phyloP scores from a whole-genome alignment of 2,113 vertebrate genomes.

The Campylomormyrus numenius region DNA sequence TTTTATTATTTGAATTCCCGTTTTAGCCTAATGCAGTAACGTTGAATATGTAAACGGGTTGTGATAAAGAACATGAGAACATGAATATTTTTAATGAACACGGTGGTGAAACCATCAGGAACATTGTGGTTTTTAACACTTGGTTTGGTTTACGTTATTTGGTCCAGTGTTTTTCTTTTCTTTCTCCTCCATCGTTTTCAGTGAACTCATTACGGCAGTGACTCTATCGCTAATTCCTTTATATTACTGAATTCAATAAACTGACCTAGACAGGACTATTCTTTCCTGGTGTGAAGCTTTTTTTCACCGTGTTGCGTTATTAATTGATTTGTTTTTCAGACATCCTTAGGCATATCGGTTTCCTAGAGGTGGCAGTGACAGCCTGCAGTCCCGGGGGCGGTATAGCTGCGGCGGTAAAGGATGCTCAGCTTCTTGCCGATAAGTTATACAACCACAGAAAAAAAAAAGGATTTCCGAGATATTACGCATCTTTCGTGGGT shows the following conservation, averaged over 20 bases:
- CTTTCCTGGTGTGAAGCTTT: not conserved
- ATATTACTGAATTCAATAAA: not conserved
- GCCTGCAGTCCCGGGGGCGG: not conserved
- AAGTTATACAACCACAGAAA: not conserved
- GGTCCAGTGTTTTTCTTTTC: not conserved
- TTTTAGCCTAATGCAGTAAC: not conserved
- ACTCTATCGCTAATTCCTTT: not conserved
- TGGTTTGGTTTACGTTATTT: not conserved
- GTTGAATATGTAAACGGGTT: not conserved
- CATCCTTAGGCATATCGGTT: not conserved
- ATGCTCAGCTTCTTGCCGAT: not conserved
- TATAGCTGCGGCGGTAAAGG: not conserved
- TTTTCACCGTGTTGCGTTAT: not conserved
- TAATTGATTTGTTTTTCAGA: not conserved
- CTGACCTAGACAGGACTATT: not conserved
- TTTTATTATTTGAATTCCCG: not conserved
- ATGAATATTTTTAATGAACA: not conserved
- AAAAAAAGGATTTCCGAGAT: not conserved
- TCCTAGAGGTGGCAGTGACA: not conserved
- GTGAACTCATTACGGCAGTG: not conserved
- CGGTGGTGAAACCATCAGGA: not conserved
- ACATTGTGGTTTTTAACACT: not conserved
- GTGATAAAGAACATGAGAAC: not conserved
- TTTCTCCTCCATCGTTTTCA: not conserved
- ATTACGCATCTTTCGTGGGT: not conserved